Percentiles rank a stretch among this genome's conserved stretches.
Evolutionary conservation across 2,888 invertebrate species (phyloP).

Genomic region (Meghimatium bilineatum): DNA sequence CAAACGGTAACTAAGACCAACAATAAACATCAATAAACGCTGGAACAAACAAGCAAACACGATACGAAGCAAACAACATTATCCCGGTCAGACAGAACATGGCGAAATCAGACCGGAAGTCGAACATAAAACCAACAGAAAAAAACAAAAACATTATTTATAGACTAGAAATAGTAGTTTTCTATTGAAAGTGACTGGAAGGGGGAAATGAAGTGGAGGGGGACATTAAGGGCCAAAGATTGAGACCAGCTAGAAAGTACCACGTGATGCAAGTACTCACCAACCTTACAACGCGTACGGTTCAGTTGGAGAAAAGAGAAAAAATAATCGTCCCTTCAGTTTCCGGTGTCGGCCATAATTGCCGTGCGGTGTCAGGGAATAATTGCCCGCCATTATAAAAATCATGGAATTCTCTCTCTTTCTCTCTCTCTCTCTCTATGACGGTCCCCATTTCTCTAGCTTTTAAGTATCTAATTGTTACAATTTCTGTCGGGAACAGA

Average conservation of each 20-base stretch:
- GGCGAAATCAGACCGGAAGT: no score
- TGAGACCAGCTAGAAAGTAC: neutral
- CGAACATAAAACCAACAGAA: no score
- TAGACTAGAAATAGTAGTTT: neutral
- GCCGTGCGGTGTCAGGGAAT: slow-evolving; percentile 29
- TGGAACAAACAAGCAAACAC: no score
- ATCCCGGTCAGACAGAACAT: no score
- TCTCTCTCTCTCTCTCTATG: no score
- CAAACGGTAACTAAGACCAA: no score
- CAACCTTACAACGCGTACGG: slow-evolving; percentile 13
- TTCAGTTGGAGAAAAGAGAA: slow-evolving; percentile 9
- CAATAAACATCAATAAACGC: no score
- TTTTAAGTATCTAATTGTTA: slow-evolving; percentile 30
- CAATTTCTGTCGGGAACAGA: neutral
- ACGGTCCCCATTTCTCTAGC: neutral
- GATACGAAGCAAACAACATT: no score
- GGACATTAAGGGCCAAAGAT: neutral
- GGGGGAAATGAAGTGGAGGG: no score
- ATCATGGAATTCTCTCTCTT: neutral
- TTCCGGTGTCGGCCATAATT: slow-evolving; percentile 35
- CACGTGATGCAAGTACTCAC: slow-evolving; percentile 9
- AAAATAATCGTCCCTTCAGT: slow-evolving; percentile 13
- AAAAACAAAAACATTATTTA: neutral
- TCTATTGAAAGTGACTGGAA: neutral
- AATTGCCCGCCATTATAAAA: slow-evolving; percentile 38